Base-by-base conservation (phyloP, 2,888 invertebrate genomes). In the Hemithea aestivaria region DNA sequence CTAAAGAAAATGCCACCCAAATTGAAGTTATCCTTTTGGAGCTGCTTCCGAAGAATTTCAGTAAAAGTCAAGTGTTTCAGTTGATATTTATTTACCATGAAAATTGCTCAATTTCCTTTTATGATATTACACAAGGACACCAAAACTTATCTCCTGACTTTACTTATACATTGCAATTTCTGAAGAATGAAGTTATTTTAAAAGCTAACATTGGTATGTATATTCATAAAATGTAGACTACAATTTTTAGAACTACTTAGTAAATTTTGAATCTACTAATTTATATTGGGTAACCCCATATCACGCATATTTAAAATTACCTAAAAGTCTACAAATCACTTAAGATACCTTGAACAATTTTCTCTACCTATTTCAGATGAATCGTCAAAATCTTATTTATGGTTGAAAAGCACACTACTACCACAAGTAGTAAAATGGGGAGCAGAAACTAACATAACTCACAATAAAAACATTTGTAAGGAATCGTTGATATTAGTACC, bases 401-500 rank as follows among this genome's bases (percentile, higher is more conserved):
- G 92, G 93, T 73, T 92, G 4, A 66, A 70, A 25, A 77, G 87
- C 16, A 83, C 76, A 49, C 73, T 93, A 22, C 78, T 92, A 48
- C 83, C 88, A 7, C 91, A 91, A 64, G 66, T 93, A 41, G 49
- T 89, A 1, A 91, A 90, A 62, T 93, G 93, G 92, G 81, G 89
- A 56, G 56, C 88, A 62, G 79, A 87, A 62, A 53, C 70, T n/a
- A n/a, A n/a, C n/a, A n/a, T n/a, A n/a, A n/a, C n/a, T n/a, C n/a
- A n/a, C n/a, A n/a, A 47, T 8, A 49, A 52, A 10, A 54, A 44
- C n/a, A 43, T 73, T 20, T 74, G 73, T 32, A 74, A 51, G 37
- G 76, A 83, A 46, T 95, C 96, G 0, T 75, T 96, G 26, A 80
- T 87, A 38, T 81, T 94, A 23, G 81, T 97, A 2, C 79, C 90